Evolutionary conservation across 2,888 invertebrate genomes (phyloP).

Genomic region (Danaus chrysippus): DNA sequence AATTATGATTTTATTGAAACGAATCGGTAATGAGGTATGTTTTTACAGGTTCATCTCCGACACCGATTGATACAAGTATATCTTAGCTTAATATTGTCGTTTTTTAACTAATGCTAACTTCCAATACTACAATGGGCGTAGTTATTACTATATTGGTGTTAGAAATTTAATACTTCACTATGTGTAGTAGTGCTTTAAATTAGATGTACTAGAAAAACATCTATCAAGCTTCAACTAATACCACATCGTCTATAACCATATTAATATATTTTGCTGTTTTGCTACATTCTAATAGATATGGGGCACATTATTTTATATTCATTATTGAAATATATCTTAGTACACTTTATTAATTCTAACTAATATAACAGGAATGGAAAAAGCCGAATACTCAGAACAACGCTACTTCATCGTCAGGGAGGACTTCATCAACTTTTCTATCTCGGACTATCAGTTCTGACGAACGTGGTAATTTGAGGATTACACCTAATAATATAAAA

Average conservation of each 20-base stretch:
- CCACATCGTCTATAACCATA: too few species aligned
- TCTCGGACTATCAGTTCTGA: constrained; percentile 68
- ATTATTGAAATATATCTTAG: constrained; percentile 16
- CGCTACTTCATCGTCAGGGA: constrained; percentile 55
- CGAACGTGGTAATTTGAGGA: constrained; percentile 55
- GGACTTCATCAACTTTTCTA: constrained; percentile 69
- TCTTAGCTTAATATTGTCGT: constrained; percentile 44
- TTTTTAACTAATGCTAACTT: constrained; percentile 16
- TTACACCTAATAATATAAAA: constrained; percentile 55
- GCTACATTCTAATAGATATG: background rate
- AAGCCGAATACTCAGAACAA: constrained; percentile 65
- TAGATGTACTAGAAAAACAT: too few species aligned
- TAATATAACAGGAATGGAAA: constrained; percentile 70
- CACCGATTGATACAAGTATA: constrained; percentile 70
- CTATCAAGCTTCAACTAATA: too few species aligned
- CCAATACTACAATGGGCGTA: constrained; percentile 15
- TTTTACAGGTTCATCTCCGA: constrained; percentile 72
- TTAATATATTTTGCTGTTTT: too few species aligned
- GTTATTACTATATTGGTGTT: background rate
- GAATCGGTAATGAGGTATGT: constrained; percentile 24
- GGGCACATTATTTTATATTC: background rate
- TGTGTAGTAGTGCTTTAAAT: background rate
- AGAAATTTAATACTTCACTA: background rate
- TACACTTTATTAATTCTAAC: constrained; percentile 45
- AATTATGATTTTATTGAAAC: background rate